These are phyloP conservation scores for Polyodon spathula DNA, from an alignment of 2,113 vertebrate species.

Conservation along the genomic window DNA sequence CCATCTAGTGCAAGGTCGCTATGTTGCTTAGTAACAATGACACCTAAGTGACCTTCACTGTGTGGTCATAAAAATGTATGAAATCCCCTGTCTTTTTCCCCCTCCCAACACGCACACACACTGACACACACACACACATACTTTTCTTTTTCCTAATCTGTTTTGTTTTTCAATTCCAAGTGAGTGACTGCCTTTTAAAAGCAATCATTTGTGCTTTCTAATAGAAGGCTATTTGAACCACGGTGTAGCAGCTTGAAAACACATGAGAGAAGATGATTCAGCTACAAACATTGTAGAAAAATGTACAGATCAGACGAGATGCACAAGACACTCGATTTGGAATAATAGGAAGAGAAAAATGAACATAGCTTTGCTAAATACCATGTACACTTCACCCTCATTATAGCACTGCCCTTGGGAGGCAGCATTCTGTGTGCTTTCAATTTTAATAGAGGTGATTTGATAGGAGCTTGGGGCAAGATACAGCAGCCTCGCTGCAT, in stretches of 20 bases:
- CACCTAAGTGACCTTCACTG: conserved; percentile 60
- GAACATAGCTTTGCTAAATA: neutral
- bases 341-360: no score
- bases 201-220: conserved; percentile 15
- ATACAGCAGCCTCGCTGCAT: no score
- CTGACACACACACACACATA: conserved; percentile 20
- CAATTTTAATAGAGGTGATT: conserved; percentile 24
- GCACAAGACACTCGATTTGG: no score
- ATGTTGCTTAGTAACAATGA: conserved; percentile 63
- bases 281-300: no score
- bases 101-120: conserved; percentile 21
- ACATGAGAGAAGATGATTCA: conserved; percentile 19
- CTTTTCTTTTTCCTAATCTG: neutral
- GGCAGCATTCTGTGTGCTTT: neutral
- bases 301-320: conserved; percentile 26
- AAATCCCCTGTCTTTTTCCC: conserved; percentile 54
- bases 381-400: neutral
- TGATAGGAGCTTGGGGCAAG: neutral
- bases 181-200: conserved; percentile 32
- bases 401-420: neutral
- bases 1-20: conserved; percentile 47
- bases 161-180: conserved; percentile 40
- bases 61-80: conserved; percentile 63
- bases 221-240: neutral
- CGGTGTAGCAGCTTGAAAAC: neutral